These are phyloP conservation scores for Tenthredo distinguenda DNA, from an alignment of 2,888 invertebrate species.

Conservation along the genomic window DNA sequence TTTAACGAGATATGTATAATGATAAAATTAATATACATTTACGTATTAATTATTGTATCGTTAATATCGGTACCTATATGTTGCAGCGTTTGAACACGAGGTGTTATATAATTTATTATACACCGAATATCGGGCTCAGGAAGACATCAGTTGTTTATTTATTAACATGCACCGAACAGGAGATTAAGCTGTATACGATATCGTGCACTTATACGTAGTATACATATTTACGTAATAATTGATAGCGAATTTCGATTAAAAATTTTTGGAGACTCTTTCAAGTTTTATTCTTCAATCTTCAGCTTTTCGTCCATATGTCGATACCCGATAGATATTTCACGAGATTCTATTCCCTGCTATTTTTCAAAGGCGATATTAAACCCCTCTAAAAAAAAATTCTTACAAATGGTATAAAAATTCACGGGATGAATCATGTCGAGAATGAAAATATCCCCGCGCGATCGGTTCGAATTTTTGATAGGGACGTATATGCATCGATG, in stretches of 20 bases:
- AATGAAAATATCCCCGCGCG: too few species aligned
- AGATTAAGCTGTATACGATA: background rate
- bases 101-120: conserved; percentile 2
- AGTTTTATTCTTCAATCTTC: background rate
- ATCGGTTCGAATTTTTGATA: too few species aligned
- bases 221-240: background rate
- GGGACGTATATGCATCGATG: too few species aligned
- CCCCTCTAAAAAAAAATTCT: too few species aligned
- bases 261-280: background rate
- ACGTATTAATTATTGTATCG: background rate
- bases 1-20: too few species aligned
- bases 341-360: too few species aligned
- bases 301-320: background rate
- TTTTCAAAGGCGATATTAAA: too few species aligned
- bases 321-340: too few species aligned
- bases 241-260: background rate
- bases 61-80: background rate
- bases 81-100: background rate
- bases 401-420: too few species aligned
- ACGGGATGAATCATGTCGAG: too few species aligned
- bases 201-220: background rate
- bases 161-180: background rate
- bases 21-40: too few species aligned
- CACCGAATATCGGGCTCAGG: background rate
- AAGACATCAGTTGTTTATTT: background rate